A percentile compares a stretch with the other conserved stretches of the same genome.
Evolutionary conservation across 2,797 vertebrate species (phyloP).

Genomic region (Odontamblyopus rebecca): DNA sequence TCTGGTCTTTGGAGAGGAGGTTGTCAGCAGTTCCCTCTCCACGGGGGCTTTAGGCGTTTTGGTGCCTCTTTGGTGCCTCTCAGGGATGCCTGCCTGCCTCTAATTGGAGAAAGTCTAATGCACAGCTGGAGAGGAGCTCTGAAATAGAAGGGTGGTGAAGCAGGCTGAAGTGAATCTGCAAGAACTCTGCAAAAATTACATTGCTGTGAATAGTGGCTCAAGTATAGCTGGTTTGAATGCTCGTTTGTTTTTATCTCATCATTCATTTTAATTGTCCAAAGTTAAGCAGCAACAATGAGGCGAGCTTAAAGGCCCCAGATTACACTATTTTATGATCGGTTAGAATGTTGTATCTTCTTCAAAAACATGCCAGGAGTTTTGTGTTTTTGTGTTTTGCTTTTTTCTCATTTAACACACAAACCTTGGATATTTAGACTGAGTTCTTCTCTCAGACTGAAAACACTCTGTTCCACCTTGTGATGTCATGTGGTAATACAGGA

Average conservation of each 20-base stretch:
- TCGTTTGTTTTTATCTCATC: not conserved
- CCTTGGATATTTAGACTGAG: too few species aligned
- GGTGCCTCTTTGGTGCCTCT: constrained; percentile 57
- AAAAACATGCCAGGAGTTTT: too few species aligned
- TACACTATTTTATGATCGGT: too few species aligned
- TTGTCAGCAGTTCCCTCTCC: constrained; percentile 68
- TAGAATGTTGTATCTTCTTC: too few species aligned
- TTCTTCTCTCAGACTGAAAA: too few species aligned
- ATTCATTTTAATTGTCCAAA: too few species aligned
- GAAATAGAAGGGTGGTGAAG: constrained; percentile 51
- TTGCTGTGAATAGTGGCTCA: not conserved
- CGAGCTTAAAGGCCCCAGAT: too few species aligned
- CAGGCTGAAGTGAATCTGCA: constrained; percentile 9
- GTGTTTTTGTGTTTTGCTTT: too few species aligned
- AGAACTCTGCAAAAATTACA: not conserved
- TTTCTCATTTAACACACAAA: too few species aligned
- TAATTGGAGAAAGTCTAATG: constrained; percentile 72
- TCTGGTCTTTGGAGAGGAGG: constrained; percentile 60
- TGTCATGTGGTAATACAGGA: too few species aligned
- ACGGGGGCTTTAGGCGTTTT: constrained; percentile 54
- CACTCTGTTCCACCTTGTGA: too few species aligned
- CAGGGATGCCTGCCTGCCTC: constrained; percentile 58
- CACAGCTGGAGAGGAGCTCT: constrained; percentile 65
- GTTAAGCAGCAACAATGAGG: too few species aligned
- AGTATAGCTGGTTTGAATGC: not conserved